Evolutionary conservation across 2,888 invertebrate species (phyloP), one percentile per base, ranked within the genome.

Genomic region (Lithosia quadra): DNA sequence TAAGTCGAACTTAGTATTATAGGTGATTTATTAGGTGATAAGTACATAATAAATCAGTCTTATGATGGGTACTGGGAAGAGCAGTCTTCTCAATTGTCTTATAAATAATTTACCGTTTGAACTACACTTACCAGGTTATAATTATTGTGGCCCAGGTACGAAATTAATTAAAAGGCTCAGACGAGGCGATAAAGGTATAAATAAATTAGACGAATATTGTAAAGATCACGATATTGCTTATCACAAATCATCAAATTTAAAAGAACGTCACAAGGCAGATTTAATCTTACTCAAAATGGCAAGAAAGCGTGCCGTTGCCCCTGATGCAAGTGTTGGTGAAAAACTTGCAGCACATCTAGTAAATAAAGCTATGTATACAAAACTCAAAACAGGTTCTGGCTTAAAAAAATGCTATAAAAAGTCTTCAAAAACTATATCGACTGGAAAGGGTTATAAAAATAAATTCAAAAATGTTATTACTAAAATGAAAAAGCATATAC

Each of bases 241-340:
- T 56, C n/a, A 60, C 11, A 65, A 77, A 22, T 67, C 66, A 11
- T 57, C 33, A 55, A 60, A 71, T 72, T 65, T 82, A 65, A 28
- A 63, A 21, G 67, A 74, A 59, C 76, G 88, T 59, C 82, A 88
- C 72, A 72, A 76, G 64, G 90, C 90, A 2, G 90, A 92, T 79
- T 73, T 79, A 69, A 36, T 76, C 28, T 74, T 90, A 15, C 76
- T 79, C n/a, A 79, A 86, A 57, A 79, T 78, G 78, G 89, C 75
- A n/a, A 65, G 87, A 85, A 72, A 74, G 74, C 67, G 67, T 21
- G 28, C 24, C 43, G 10, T 9, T 43, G 64, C 62, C 4, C 15
- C 60, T 11, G 63, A 66, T 64, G 69, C 68, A 34, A 72, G 65
- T 58, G 11, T 53, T 18, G 62, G 66, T 0, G 67, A 72, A 64